Evolutionary conservation across 2,888 invertebrate genomes (phyloP).

Genomic region (Ptychoptera contaminata): DNA sequence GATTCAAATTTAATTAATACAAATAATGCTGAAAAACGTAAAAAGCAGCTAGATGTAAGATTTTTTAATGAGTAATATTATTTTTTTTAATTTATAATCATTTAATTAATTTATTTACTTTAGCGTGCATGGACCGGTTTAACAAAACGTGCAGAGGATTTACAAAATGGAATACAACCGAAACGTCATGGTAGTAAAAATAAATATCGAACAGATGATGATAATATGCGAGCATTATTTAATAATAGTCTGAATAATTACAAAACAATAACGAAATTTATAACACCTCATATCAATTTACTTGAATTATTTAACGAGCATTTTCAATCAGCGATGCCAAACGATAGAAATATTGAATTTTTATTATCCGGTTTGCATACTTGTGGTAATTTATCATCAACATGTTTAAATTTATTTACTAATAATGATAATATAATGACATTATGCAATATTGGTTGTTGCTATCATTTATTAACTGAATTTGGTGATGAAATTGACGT

Average conservation of each 20-base stretch:
- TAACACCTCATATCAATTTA: constrained; percentile 43
- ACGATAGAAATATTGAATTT: constrained; percentile 25
- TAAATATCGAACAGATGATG: background rate
- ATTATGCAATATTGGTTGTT: constrained; percentile 75
- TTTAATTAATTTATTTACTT: constrained; percentile 9
- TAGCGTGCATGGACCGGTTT: constrained; percentile 44
- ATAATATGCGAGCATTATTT: constrained; percentile 1
- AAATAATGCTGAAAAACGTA: constrained; percentile 42
- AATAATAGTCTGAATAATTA: constrained; percentile 28
- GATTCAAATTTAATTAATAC: constrained; percentile 58
- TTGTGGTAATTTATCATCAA: constrained; percentile 69
- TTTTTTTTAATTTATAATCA: background rate
- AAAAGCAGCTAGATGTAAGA: constrained; percentile 23
- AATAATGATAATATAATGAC: constrained; percentile 36
- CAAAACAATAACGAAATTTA: constrained; percentile 43
- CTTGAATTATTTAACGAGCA: constrained; percentile 31
- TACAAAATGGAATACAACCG: constrained; percentile 27
- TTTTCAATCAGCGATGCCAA: constrained; percentile 25
- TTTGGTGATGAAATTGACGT: constrained; percentile 26
- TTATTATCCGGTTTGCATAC: constrained; percentile 68
- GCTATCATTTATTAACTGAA: constrained; percentile 69
- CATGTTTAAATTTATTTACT: constrained; percentile 52
- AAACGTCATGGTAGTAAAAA: constrained; percentile 17
- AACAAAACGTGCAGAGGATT: constrained; percentile 34
- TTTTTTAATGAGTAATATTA: background rate